Base-by-base conservation (phyloP, 1,140 invertebrate genomes). In the Philotrypesis tridentata region DNA sequence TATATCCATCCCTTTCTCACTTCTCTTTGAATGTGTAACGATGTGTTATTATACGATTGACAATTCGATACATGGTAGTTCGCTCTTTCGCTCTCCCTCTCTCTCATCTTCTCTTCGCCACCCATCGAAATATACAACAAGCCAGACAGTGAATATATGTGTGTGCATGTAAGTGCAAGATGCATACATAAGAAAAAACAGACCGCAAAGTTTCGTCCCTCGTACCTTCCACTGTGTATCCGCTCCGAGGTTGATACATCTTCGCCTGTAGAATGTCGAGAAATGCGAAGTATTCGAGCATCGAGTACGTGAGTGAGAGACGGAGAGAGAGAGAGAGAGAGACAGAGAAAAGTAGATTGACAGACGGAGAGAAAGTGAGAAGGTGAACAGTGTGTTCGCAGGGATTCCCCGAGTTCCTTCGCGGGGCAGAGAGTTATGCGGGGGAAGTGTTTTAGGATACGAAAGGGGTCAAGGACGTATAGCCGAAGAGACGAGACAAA, bases 401-500 rank as follows among this genome's bases (percentile, higher is more conserved):
- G 11, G 5, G 23, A 63, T 40, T n/a, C 40, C 40, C 40, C 40
- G 3, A 8, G 14, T 61, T 65, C 23, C 23, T 9, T 27, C 61
- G 23, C n/a, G 12, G 1, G 11, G 23, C 61, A 6, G 55, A n/a
- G 5, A 6, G 2, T 21, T 4, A 5, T 14, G 21, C 33, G 8
- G 37, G 21, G 33, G n/a, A 67, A 23, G 67, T n/a, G 14, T 43
- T 67, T 21, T n/a, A 77, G 37, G 63, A 65, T 65, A 14, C 61
- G 61, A 29, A 65, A 55, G 48, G 25, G 61, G 27, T 23, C 61
- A 29, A 65, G 61, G 25, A 65, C 23, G 61, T 27, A 29, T 25
- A 29, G 79, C 84, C n/a, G 31, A 85, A 68, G 70, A 61, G 31
- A 85, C 84, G 72, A 43, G 33, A 79, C 6, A 60, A 43, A 12